Conservation (phyloP, 2,797 vertebrate species). For the Premnoplex brunnescens region DNA sequence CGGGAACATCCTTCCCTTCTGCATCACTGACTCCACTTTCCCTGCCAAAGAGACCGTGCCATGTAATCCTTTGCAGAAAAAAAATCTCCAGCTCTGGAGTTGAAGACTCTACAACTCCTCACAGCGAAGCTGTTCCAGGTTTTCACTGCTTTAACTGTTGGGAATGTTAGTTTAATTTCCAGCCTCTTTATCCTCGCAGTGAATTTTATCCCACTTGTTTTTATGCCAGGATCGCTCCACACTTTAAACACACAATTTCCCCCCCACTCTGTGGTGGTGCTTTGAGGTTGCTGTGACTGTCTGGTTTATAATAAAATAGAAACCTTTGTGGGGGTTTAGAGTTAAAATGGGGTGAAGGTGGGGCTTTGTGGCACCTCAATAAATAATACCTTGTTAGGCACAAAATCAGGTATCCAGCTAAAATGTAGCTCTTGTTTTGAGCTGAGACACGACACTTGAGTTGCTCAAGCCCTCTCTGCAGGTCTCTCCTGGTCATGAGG, state of each 20-base stretch:
- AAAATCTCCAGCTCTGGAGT: neutral
- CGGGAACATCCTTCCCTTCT: neutral
- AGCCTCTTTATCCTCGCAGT: neutral
- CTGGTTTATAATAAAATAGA: neutral
- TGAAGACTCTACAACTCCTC: neutral
- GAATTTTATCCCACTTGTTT: neutral
- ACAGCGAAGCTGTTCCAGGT: neutral
- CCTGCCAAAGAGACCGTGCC: neutral
- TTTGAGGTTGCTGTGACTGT: neutral
- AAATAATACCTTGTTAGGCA: neutral
- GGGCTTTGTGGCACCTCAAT: neutral
- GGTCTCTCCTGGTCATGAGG: accelerated
- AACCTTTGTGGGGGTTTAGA: neutral
- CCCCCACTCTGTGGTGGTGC: neutral
- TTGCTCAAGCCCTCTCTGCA: neutral
- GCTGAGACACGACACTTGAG: neutral
- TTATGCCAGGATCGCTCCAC: neutral
- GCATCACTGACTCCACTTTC: neutral
- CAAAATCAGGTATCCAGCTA: neutral
- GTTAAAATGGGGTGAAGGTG: neutral
- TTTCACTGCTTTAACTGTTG: neutral
- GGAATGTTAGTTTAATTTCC: neutral
- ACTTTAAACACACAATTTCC: neutral
- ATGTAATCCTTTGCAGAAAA: neutral
- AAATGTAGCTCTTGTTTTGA: neutral